Percentiles rank a stretch among this genome's conserved stretches.
These are phyloP conservation scores for Thermophis baileyi DNA, from an alignment of 2,113 vertebrate genomes.

Conservation along the genomic window DNA sequence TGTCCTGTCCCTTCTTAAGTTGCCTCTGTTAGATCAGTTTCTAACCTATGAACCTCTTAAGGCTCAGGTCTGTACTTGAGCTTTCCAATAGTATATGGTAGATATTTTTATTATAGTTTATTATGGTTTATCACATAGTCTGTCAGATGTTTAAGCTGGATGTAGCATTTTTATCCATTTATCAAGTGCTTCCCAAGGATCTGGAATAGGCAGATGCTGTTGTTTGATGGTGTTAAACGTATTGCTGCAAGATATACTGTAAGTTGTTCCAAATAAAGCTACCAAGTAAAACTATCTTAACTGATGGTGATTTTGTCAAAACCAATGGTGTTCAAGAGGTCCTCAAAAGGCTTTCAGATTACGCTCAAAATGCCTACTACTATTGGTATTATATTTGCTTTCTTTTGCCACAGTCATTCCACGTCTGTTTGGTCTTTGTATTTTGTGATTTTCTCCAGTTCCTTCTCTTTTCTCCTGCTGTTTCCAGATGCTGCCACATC, in stretches of 20 bases:
- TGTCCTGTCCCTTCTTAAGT: background rate
- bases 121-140: background rate
- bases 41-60: background rate
- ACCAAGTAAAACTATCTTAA: too few relatives aligned
- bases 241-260: background rate
- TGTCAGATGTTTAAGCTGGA: background rate
- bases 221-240: background rate
- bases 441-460: too few relatives aligned
- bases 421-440: too few relatives aligned
- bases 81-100: background rate
- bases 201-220: background rate
- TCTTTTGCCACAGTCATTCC: too few relatives aligned
- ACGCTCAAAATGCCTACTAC: too few relatives aligned
- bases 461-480: too few relatives aligned
- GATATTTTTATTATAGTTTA: background rate
- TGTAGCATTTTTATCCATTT: background rate
- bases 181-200: background rate
- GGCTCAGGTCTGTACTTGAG: background rate
- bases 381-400: too few relatives aligned
- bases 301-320: too few relatives aligned
- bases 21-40: background rate
- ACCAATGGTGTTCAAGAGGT: too few relatives aligned
- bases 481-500: too few relatives aligned
- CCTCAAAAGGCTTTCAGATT: too few relatives aligned
- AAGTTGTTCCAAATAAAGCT: background rate